Evolutionary conservation across 1,140 invertebrate genomes (phyloP), one percentile per base, ranked within the genome.

Genomic region (Caenorhabditis brenneri): DNA sequence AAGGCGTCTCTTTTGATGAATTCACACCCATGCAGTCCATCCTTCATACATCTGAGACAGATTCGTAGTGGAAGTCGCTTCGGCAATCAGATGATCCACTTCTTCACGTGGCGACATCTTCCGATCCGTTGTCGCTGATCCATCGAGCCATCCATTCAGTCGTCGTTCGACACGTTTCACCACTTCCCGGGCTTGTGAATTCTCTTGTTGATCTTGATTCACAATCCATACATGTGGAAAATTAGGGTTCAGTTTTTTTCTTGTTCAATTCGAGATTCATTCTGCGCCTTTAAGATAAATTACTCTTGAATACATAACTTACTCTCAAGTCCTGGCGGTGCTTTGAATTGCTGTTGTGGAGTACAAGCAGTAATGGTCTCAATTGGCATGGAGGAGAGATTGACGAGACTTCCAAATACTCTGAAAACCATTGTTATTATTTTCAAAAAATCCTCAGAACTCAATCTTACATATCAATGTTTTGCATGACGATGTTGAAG

Each of bases 1-100:
- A 1, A n/a, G n/a, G n/a, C 15, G 10, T 55, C 22, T 27, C 33
- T 36, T 65, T 36, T 36, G 58, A 65, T 36, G 1, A 24, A 33
- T 96, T 95, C 49, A 99, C 91, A 99, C 97, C 97, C 97, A 99
- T 86, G 97, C 95, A 90, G 97, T 99, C 97, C 97, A 99, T 87
- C 97, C 97, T 93, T 99, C 97, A 92, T 98, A 99, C 88, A 99
- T 93, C 87, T 96, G 93, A 90, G 96, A 95, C 91, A 99, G 93
- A 92, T 98, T 98, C 88, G 97, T 95, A 65, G 94, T 92, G 92
- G 94, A 95, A 53, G 94, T 96, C 86, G 97, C 96, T 92, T 99
- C 96, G 84, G 94, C 93, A 89, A 99, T 97, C 80, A 98, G 94
- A 91, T 94, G 95, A 88, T 97, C 96, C 69, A 86, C 85, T 49